Percentiles rank a stretch among this genome's conserved stretches.
Conservation (phyloP, 2,113 vertebrate genomes). For the Laterallus jamaicensis region DNA sequence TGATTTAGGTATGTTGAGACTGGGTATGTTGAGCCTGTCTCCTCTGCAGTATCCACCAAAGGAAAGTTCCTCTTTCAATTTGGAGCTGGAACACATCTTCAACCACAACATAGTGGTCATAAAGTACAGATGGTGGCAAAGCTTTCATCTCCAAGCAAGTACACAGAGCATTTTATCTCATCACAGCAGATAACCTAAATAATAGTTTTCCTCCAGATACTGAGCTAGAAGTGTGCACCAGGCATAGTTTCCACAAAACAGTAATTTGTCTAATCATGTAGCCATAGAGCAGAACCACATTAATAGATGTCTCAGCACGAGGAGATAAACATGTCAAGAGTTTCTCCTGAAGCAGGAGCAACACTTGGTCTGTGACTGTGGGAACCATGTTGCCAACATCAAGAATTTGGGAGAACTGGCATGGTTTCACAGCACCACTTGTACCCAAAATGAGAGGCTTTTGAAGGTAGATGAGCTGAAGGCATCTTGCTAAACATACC, state of each 20-base stretch:
- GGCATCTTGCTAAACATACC: background rate
- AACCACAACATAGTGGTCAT: background rate
- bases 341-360: background rate
- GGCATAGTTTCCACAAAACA: background rate
- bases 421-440: background rate
- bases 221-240: background rate
- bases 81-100: background rate
- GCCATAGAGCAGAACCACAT: background rate
- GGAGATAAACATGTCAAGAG: background rate
- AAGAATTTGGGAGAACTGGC: background rate
- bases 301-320: background rate
- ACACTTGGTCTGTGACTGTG: background rate
- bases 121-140: background rate
- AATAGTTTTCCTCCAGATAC: background rate
- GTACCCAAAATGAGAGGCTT: background rate
- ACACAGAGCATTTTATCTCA: background rate
- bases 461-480: background rate
- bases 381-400: background rate
- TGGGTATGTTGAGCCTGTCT: background rate
- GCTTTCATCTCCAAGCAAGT: background rate
- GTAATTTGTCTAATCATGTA: conserved; percentile 1
- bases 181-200: background rate
- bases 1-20: background rate
- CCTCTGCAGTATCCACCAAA: background rate
- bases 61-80: background rate